Evolutionary conservation across 2,888 invertebrate genomes (phyloP).

Genomic region (Fragum whitleyi): DNA sequence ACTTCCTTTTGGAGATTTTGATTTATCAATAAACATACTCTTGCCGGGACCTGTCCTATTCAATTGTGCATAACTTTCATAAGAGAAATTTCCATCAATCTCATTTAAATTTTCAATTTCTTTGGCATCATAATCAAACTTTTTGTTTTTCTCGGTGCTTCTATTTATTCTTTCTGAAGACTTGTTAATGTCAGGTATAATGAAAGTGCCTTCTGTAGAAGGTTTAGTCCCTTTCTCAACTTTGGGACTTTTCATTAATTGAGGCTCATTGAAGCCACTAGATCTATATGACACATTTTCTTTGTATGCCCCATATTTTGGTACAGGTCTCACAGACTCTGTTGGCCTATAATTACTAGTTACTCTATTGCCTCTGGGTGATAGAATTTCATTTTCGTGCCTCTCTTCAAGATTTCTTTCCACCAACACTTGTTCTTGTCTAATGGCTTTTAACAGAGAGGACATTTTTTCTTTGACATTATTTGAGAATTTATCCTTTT

Average conservation of each 20-base stretch:
- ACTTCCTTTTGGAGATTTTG: too few species aligned
- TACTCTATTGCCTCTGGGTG: background rate
- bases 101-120: too few species aligned
- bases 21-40: too few species aligned
- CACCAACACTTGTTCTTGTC: conserved; percentile 49
- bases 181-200: background rate
- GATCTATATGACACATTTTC: conserved; percentile 1
- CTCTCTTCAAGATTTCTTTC: conserved; percentile 55
- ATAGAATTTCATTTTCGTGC: background rate
- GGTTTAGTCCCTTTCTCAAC: background rate
- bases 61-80: too few species aligned
- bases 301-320: conserved; percentile 16
- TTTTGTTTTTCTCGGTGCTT: background rate
- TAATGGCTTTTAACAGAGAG: conserved; percentile 52
- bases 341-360: background rate
- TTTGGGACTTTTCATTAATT: background rate
- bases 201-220: background rate
- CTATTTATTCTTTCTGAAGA: background rate
- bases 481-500: conserved; percentile 41
- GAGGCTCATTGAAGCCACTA: background rate
- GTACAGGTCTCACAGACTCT: conserved; percentile 9
- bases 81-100: too few species aligned
- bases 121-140: background rate
- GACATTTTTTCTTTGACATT: conserved; percentile 60
- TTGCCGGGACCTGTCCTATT: too few species aligned